Percentiles rank a stretch among this genome's conserved stretches.
These are phyloP conservation scores for Ametastegia equiseti DNA, from an alignment of 2,888 invertebrate species.

Conservation along the genomic window DNA sequence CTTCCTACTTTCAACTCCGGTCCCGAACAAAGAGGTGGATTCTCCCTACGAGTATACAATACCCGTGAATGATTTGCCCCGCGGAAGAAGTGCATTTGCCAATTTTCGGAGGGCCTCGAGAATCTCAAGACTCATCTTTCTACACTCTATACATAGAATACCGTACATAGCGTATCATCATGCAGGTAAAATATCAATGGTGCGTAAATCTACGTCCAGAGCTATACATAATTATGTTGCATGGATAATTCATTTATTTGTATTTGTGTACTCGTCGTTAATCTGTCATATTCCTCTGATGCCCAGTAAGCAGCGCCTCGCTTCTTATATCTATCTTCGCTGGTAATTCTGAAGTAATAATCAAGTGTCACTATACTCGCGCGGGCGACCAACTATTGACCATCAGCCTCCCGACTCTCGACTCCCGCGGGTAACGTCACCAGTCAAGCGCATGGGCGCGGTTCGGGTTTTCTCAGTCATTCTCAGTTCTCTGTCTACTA, in stretches of 20 bases:
- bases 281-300: not conserved
- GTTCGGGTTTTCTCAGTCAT: constrained; percentile 54
- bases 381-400: constrained; percentile 49
- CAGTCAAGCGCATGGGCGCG: constrained; percentile 62
- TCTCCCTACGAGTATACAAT: not conserved
- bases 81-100: not conserved
- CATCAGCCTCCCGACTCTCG: constrained; percentile 44
- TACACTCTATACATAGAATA: constrained; percentile 13
- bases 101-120: constrained; percentile 12
- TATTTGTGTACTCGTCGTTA: not conserved
- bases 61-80: not conserved
- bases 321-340: not conserved
- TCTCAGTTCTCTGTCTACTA: constrained; percentile 51
- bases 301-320: too few species aligned
- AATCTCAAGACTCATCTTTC: not conserved
- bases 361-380: constrained; percentile 42
- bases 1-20: constrained; percentile 21
- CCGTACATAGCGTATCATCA: constrained; percentile 15
- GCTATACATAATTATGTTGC: not conserved
- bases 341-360: constrained; percentile 24
- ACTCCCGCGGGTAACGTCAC: constrained; percentile 30
- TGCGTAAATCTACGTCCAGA: constrained; percentile 10
- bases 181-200: constrained; percentile 43
- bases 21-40: constrained; percentile 15
- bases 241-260: not conserved